Evolutionary conservation across 1,140 invertebrate genomes (phyloP).

Genomic region (Hylyphantes graminicola): DNA sequence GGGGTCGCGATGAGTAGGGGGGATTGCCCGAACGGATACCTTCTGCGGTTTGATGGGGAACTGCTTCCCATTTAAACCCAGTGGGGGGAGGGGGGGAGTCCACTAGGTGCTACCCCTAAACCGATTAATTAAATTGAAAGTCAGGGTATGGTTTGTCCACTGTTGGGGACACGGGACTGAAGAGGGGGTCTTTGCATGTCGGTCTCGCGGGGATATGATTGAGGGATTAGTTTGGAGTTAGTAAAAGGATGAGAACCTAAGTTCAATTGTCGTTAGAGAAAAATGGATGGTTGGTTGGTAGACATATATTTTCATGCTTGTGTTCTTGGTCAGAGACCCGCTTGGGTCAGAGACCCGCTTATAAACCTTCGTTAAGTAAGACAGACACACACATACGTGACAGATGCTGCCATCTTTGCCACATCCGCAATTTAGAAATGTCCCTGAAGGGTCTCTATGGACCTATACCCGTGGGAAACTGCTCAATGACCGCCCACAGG

Average conservation of each 20-base stretch:
- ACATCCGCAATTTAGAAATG: too few species aligned
- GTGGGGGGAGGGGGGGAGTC: not conserved
- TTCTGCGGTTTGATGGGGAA: constrained; percentile 57
- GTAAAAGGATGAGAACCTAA: not conserved
- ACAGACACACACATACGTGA: too few species aligned
- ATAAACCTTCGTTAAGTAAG: too few species aligned
- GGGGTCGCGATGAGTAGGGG: not conserved
- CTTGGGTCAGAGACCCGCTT: too few species aligned
- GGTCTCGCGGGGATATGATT: not conserved
- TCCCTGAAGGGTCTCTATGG: too few species aligned
- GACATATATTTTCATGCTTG: too few species aligned
- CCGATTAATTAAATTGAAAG: constrained; percentile 59
- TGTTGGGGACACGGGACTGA: not conserved
- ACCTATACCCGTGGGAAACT: too few species aligned
- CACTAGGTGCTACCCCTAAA: constrained; percentile 23
- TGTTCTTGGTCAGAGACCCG: too few species aligned
- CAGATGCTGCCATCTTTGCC: too few species aligned
- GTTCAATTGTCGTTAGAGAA: not conserved
- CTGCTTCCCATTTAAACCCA: constrained; percentile 41
- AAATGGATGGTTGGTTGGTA: not conserved
- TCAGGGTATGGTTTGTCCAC: constrained; percentile 25
- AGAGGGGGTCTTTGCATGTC: not conserved
- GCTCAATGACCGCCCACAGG: too few species aligned
- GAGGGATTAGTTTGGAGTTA: not conserved
- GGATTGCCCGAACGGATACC: constrained; percentile 18